These are phyloP conservation scores for Xenopus petersii DNA, from an alignment of 2,797 vertebrate species.

Conservation along the genomic window DNA sequence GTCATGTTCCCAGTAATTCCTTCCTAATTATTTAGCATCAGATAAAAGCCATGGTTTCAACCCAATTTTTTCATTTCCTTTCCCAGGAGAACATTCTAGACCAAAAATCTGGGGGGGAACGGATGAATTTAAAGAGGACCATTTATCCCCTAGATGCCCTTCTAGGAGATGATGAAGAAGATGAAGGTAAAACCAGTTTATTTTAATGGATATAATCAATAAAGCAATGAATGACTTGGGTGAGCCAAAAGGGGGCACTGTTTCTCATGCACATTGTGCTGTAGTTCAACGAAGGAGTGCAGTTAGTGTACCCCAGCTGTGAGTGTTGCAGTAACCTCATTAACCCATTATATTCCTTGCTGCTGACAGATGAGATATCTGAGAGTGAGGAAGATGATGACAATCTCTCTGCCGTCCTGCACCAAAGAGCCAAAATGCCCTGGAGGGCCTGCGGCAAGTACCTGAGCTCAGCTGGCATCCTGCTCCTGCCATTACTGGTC, in stretches of 20 bases:
- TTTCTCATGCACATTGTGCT: too few relatives aligned
- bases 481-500: constrained; percentile 81
- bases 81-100: constrained; percentile 82
- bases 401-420: constrained; percentile 83
- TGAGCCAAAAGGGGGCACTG: too few relatives aligned
- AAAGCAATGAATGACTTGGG: too few relatives aligned
- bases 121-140: constrained; percentile 83
- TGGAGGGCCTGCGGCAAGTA: constrained; percentile 91
- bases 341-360: background rate
- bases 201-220: too few relatives aligned
- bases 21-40: too few relatives aligned
- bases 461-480: constrained; percentile 84
- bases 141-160: constrained; percentile 84
- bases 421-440: constrained; percentile 90
- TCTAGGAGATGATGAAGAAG: constrained; percentile 83
- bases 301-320: too few relatives aligned
- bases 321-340: too few relatives aligned
- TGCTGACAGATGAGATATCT: constrained; percentile 75
- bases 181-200: constrained; percentile 77
- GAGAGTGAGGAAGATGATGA: constrained; percentile 92
- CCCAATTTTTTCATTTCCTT: background rate
- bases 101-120: constrained; percentile 78
- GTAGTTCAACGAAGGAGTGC: too few relatives aligned
- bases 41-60: too few relatives aligned
- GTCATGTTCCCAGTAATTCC: too few relatives aligned